Base-by-base conservation (phyloP, 2,113 vertebrate genomes). In the Perca flavescens region DNA sequence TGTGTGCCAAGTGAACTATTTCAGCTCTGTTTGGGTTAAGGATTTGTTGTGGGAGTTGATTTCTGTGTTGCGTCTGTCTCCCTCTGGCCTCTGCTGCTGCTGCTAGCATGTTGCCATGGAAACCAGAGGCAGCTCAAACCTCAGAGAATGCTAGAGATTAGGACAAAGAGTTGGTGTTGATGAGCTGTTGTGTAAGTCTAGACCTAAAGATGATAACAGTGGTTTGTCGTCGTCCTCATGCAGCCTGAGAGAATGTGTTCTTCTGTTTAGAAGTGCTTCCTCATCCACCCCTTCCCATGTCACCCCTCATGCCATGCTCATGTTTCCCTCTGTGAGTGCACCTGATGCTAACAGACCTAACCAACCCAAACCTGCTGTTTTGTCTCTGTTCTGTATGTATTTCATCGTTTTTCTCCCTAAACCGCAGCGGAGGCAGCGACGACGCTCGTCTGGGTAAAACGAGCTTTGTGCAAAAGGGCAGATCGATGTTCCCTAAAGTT, bases 401-500 rank as follows among this genome's bases (percentile, higher is more conserved):
- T 81, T 73, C 88, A 84, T 72, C 54, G n/a, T 89, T 92, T 87
- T 87, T 77, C 69, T 79, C 75, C 84, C 66, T 80, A 93, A 89
- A 86, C 88, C 81, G 61, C 91, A 70, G 82, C 74, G 86, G 91
- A 87, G 76, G 62, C 86, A 50, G 89, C 90, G 62, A 82, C 74
- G 36, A 77, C 80, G 28, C 67, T 81, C 80, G 11, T 85, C 88
- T 78, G 87, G 80, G 87, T 93, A 86, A 92, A 89, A 90, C 90
- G 52, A 88, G 84, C 86, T 84, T 90, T 88, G 91, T 90, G 94
- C 89, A 84, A 87, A 91, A 86, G 86, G 81, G 79, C 83, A 89
- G 89, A 88, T 90, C 92, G 81, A 95, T 95, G 94, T 87, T 95
- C 84, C 94, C 94, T 92, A 91, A 94, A 89, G 94, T 94, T 93